Evolutionary conservation across 2,113 vertebrate species (phyloP), one percentile per base, ranked within the genome.

Genomic region (Catagonus wagneri): DNA sequence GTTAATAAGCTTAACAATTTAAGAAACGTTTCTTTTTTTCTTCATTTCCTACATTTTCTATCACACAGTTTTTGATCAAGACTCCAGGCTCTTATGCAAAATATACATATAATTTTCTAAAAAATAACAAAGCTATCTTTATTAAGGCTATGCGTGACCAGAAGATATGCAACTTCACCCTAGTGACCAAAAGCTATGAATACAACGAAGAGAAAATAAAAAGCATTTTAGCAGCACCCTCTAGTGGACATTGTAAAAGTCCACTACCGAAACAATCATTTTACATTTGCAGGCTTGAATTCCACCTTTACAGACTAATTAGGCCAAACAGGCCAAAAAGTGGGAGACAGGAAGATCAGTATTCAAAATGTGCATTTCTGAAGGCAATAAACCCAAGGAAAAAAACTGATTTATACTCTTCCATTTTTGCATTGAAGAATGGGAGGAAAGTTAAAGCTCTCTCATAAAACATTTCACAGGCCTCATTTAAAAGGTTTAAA

Each of bases 211-310:
- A 78, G 25, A 32, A 76, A 61, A 25, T 36, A 44, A 74, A 81
- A 74, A 10, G 12, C 50, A 12, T 90, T 32, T 36, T 50, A 10
- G 12, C 66, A 0, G 89, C 78, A 56, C 94, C 93, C 96, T 93
- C 96, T 96, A 68, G 94, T 97, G 97, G 83, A 74, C 23, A 75
- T 69, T 61, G 20, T 66, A 25, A 66, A 83, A 27, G 7, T 54
- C 3, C 29, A 65, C 22, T 34, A 27, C 32, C 14, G 25, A 15
- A 44, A 8, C 0, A 27, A 15, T 7, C 63, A 23, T 56, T 78
- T 3, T 32, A 9, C 25, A 52, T 14, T 34, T 12, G 20, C 0
- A 32, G 52, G 23, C 44, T 54, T 83, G 44, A 66, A n/a, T 5
- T 56, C 13, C 20, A 13, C 52, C 1, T 52, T 56, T 69, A 25